Evolutionary conservation across 2,888 invertebrate genomes (phyloP).

Genomic region (Helleia helle): DNA sequence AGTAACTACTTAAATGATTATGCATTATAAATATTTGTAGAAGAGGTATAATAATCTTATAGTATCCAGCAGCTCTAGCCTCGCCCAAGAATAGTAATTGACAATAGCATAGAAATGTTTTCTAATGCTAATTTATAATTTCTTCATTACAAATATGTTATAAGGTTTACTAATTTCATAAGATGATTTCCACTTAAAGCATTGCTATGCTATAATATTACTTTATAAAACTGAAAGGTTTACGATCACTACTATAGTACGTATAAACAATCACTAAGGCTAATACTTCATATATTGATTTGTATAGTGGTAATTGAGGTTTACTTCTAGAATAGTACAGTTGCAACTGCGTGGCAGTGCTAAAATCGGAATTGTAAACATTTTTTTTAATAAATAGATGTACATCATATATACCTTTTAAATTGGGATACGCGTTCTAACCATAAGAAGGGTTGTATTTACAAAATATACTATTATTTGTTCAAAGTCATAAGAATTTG

Average conservation of each 20-base stretch:
- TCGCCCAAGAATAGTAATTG: slow-evolving; percentile 57
- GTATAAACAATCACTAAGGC: slow-evolving; percentile 8
- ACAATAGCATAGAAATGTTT: slow-evolving; percentile 50
- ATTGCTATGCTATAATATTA: slow-evolving; percentile 53
- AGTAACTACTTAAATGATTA: background rate
- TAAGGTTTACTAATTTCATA: slow-evolving; percentile 66
- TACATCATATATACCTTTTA: slow-evolving; percentile 34
- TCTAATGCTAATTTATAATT: slow-evolving; percentile 40
- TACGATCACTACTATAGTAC: slow-evolving; percentile 11
- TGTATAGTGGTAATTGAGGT: slow-evolving; percentile 8
- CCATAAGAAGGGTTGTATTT: slow-evolving; percentile 53
- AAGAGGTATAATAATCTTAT: slow-evolving; percentile 19
- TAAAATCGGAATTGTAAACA: slow-evolving; percentile 11
- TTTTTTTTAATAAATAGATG: slow-evolving; percentile 10
- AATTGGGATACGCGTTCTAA: slow-evolving; percentile 45
- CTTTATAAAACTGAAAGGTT: slow-evolving; percentile 11
- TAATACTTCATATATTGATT: slow-evolving; percentile 3
- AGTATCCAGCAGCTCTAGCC: slow-evolving; percentile 29
- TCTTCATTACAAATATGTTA: slow-evolving; percentile 50
- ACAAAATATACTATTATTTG: slow-evolving; percentile 61
- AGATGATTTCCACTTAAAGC: slow-evolving; percentile 69
- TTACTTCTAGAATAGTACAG: slow-evolving; percentile 5
- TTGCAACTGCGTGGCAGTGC: slow-evolving; percentile 16
- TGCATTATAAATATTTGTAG: slow-evolving; percentile 1
- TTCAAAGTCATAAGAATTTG: slow-evolving; percentile 69